Evolutionary conservation across 92 coral and sea anemone genomes (phyloP).

Genomic region (Meandrina meandrites): DNA sequence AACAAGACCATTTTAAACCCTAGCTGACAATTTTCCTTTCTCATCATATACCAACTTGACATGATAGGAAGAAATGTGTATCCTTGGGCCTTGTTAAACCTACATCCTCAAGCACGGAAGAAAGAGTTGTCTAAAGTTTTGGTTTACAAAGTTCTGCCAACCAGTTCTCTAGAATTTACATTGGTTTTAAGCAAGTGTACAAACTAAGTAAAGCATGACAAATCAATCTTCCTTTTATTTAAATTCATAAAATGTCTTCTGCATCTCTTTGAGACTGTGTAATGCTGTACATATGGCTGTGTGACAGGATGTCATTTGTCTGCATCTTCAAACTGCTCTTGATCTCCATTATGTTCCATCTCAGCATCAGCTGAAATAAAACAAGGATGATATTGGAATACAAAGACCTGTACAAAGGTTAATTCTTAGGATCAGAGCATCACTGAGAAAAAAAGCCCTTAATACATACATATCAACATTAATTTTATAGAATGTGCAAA

Average conservation of each 20-base stretch:
- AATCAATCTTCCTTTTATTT: background rate
- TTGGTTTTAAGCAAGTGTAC: background rate
- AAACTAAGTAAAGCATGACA: background rate
- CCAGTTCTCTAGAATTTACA: no score
- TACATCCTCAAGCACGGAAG: background rate
- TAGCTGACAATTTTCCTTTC: background rate
- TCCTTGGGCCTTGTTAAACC: background rate
- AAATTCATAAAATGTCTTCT: background rate
- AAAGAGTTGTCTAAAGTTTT: background rate
- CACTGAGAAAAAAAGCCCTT: no score
- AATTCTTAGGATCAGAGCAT: no score
- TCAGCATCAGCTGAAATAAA: slow-evolving; percentile 53
- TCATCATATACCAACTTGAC: no score
- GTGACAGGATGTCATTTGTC: slow-evolving; percentile 4
- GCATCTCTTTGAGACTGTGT: background rate
- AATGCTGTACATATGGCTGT: background rate
- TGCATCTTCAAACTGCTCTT: slow-evolving; percentile 89
- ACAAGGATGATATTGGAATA: background rate
- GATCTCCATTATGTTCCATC: slow-evolving; percentile 42
- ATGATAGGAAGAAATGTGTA: no score
- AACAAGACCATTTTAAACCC: background rate
- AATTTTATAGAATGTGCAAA: no score
- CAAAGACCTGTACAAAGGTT: no score
- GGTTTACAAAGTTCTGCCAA: no score
- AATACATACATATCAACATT: no score